Percentiles rank a stretch among this genome's conserved stretches.
Evolutionary conservation across 1,140 invertebrate genomes (phyloP).

Genomic region (Ceratina australensis): DNA sequence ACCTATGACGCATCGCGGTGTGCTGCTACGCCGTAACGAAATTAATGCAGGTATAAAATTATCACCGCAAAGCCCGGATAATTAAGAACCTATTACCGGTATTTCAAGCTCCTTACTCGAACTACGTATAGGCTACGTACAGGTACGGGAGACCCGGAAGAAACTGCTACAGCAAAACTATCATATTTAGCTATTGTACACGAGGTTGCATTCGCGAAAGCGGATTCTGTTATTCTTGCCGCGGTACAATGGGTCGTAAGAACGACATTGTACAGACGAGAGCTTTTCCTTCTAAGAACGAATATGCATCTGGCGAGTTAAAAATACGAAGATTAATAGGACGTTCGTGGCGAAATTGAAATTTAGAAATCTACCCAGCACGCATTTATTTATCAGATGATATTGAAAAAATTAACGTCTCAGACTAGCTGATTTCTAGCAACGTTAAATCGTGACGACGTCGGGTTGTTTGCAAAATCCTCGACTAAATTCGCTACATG

Average conservation of each 20-base stretch:
- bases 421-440: background rate
- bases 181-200: background rate
- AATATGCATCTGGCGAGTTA: background rate
- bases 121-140: too few species aligned
- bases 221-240: constrained; percentile 5
- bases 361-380: too few species aligned
- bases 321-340: background rate
- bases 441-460: background rate
- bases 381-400: too few species aligned
- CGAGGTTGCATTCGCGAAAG: background rate
- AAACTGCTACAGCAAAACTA: background rate
- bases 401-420: too few species aligned
- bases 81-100: constrained; percentile 22
- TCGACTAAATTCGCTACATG: constrained; percentile 13
- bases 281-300: too few species aligned
- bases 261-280: background rate
- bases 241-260: background rate
- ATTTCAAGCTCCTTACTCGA: background rate
- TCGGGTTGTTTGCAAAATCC: constrained; percentile 18
- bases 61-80: background rate
- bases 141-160: too few species aligned
- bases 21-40: background rate
- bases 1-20: constrained; percentile 33
- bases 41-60: constrained; percentile 29
- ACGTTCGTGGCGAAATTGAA: too few species aligned